Evolutionary conservation across 2,888 invertebrate genomes (phyloP), one percentile per base, ranked within the genome.

Genomic region (Mallateleia sp.): DNA sequence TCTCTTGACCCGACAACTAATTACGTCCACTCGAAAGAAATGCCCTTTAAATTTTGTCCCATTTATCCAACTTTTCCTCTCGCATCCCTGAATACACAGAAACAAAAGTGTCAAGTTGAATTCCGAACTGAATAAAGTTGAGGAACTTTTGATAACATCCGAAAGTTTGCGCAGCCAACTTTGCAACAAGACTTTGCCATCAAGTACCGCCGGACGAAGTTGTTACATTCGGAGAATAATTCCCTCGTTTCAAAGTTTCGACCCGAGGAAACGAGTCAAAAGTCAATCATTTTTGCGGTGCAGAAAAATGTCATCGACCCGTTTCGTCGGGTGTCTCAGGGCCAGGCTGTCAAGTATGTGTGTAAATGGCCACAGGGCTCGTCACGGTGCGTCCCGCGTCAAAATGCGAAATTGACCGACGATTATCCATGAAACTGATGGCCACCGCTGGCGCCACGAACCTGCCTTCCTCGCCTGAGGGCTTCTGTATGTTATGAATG

Each of bases 341-440:
- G n/a, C n/a, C n/a, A n/a, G n/a, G n/a, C n/a, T n/a, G 75, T 69
- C 64, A 50, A 77, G 71, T 64, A 77, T 85, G 80, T 79, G 84
- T 75, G 85, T 77, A 85, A 85, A 75, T 81, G 71, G 72, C 81
- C 77, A 52, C 66, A 62, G 84, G 69, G 78, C 66, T 62, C 78
- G 84, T 88, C 88, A 90, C 89, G 89, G 79, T 85, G 89, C 84
- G 85, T 81, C 88, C 91, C 91, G 91, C 91, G 93, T 93, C 93
- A 93, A 94, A 94, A 94, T 93, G 93, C 91, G 92, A 94, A 94
- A 94, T 93, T 92, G 93, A 93, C 92, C 91, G 91, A 90, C 91
- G 93, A 93, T 93, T 94, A 94, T 92, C 93, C 93, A 89, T 93
- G 91, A 94, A 95, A 95, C 94, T 94, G 94, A 95, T 93, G 93